Evolutionary conservation across 2,113 vertebrate genomes (phyloP).

Genomic region (Siniperca knerii): DNA sequence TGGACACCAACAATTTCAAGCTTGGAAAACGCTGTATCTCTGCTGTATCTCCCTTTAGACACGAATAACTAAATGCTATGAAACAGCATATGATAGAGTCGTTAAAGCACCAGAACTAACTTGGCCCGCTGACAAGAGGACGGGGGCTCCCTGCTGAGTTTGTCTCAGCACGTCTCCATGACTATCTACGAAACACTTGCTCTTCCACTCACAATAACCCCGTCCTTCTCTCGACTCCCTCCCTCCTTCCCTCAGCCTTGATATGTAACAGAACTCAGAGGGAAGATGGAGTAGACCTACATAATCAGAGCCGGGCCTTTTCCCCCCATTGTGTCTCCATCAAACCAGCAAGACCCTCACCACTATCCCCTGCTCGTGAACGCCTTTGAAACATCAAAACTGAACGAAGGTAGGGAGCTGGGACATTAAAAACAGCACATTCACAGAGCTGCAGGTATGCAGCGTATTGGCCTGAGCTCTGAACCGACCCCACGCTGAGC

Average conservation of each 20-base stretch:
- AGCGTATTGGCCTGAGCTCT: conserved; percentile 31
- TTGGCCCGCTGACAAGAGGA: conserved; percentile 73
- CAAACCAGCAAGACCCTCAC: conserved; percentile 51
- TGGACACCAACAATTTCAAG: background rate
- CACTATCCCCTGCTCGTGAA: conserved; percentile 45
- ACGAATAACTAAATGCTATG: conserved; percentile 6
- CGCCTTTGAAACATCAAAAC: conserved; percentile 71
- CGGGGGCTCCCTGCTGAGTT: conserved; percentile 55
- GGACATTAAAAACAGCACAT: conserved; percentile 42
- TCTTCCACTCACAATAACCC: conserved; percentile 67
- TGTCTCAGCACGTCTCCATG: conserved; percentile 72
- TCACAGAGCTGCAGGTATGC: conserved; percentile 53
- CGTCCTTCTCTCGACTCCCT: conserved; percentile 50
- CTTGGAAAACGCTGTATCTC: background rate
- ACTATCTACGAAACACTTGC: conserved; percentile 75
- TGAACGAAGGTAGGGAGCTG: conserved; percentile 48
- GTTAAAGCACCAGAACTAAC: conserved; percentile 63
- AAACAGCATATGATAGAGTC: conserved; percentile 63
- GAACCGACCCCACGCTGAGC: conserved; percentile 67
- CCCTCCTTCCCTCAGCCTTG: conserved; percentile 51
- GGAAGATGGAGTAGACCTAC: conserved; percentile 64
- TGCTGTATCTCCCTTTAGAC: conserved; percentile 7
- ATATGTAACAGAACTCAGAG: conserved; percentile 75
- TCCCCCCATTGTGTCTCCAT: conserved; percentile 52
- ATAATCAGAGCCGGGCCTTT: conserved; percentile 71